A percentile compares a stretch with the other conserved stretches of the same genome.
phyloP scores from a whole-genome alignment of 2,113 vertebrate genomes.

The Mirza zaza region DNA sequence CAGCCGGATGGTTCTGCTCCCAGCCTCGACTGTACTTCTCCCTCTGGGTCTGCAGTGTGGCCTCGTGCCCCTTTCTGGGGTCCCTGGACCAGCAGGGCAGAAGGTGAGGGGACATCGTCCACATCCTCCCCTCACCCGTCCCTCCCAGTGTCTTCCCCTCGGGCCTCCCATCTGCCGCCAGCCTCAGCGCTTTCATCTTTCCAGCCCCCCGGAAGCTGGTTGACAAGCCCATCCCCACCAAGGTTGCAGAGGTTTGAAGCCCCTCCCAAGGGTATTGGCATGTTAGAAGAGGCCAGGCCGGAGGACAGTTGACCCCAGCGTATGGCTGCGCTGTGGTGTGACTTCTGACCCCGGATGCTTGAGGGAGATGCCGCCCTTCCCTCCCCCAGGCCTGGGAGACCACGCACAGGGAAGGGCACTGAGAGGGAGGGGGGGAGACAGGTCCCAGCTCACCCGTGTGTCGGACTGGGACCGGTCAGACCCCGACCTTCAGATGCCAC shows the following conservation, averaged over 20 bases:
- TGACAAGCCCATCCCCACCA: too few species aligned
- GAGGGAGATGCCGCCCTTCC: not conserved
- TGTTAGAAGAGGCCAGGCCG: not conserved
- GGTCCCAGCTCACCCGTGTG: not conserved
- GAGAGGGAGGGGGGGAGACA: not conserved
- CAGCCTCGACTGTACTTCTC: accelerated
- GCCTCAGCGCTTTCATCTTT: not conserved
- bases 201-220: not conserved
- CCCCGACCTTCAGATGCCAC: not conserved
- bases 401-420: too few species aligned
- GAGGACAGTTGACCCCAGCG: not conserved
- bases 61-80: not conserved
- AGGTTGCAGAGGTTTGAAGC: too few species aligned
- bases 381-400: not conserved
- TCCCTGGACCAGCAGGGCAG: too few species aligned
- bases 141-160: not conserved
- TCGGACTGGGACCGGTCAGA: not conserved
- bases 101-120: not conserved
- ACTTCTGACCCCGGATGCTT: not conserved
- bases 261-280: not conserved
- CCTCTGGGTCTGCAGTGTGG: too few species aligned
- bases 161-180: not conserved
- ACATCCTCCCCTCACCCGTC: accelerated
- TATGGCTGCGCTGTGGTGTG: accelerated
- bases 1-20: accelerated